Evolutionary conservation across 2,888 invertebrate species (phyloP), one percentile per base, ranked within the genome.

Genomic region (Ceriagrion tenellum): DNA sequence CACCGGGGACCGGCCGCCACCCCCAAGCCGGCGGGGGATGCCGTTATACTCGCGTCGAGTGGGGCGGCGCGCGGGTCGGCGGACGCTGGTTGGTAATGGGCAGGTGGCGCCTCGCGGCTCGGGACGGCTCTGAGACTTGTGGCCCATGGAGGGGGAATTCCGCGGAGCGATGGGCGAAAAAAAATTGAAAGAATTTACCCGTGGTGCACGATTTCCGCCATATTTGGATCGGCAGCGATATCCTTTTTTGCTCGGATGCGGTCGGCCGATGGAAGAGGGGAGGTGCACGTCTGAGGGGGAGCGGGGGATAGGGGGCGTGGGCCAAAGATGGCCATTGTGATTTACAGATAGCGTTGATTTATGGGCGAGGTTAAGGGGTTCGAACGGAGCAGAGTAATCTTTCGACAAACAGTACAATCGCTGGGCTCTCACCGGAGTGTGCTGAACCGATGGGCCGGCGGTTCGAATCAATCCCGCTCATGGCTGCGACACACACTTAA

Each of bases 161-260:
- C 69, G 23, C 69, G 4, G 69, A n/a, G 26, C 26, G n/a, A 69
- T 23, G 23, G n/a, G 69, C 69, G 26, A 69, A 69, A 69, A 69
- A 47, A 59, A 26, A n/a, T 23, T n/a, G 69, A 69, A 69, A 26
- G 26, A n/a, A 69, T 69, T 6, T 69, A n/a, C 8, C 69, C 69
- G 69, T 6, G 69, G 69, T 8, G 69, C 69, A 69, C 69, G 69
- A 69, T 69, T n/a, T 69, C 69, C 69, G 69, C 69, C 69, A 69
- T 69, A 69, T 69, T 69, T 69, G 69, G 69, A 69, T 69, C 69
- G 69, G 23, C 69, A 26, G 69, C 69, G 69, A 69, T 69, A 69
- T 69, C 69, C 69, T 69, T 69, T 69, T 69, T 26, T n/a, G 26
- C 69, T 69, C 12, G 69, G 69, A 69, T 26, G 69, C 69, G 69